Conservation (phyloP, 37 sponge, comb jelly and placozoan species). For the Petrosia ficiformis region DNA sequence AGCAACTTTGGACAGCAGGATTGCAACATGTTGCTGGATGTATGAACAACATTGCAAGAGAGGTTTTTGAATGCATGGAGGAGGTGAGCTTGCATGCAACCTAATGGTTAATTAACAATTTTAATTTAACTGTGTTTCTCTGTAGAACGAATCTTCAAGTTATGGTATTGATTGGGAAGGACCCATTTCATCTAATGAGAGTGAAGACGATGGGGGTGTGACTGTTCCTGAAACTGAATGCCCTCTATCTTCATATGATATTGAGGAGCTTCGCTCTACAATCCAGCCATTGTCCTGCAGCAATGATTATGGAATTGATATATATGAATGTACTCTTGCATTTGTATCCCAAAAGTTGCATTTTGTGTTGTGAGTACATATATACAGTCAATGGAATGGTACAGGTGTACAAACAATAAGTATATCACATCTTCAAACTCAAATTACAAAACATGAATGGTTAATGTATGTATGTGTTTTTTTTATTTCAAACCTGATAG, state of each 20-base stretch:
- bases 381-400: background rate
- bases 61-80: background rate
- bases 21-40: constrained; percentile 1
- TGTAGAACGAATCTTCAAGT: background rate
- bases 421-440: too few relatives aligned
- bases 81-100: background rate
- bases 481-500: background rate
- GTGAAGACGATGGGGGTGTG: background rate
- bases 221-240: background rate
- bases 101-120: background rate
- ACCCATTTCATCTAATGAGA: background rate
- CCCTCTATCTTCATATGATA: background rate
- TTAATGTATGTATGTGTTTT: background rate
- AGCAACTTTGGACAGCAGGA: constrained; percentile 30
- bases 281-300: background rate
- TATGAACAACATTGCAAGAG: background rate
- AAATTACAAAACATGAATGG: too few relatives aligned
- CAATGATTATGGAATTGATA: constrained; percentile 1
- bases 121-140: background rate
- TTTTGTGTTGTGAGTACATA: background rate
- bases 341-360: background rate
- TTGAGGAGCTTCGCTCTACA: background rate
- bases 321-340: background rate
- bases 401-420: too few relatives aligned
- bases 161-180: constrained; percentile 17